Evolutionary conservation across 1,140 invertebrate genomes (phyloP).

Genomic region (Zophobas morio): DNA sequence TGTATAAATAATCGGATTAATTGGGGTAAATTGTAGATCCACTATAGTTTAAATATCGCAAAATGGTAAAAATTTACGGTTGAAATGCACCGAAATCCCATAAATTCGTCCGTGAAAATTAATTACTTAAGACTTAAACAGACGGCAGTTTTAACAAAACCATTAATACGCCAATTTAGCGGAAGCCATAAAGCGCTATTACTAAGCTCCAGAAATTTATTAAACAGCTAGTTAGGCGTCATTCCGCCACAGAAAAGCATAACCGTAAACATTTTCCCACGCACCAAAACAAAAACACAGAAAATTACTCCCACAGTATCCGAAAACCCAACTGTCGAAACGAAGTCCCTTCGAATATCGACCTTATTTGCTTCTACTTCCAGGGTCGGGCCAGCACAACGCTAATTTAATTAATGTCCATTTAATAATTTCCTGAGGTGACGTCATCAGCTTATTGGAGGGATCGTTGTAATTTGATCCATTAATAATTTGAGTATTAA

Average conservation of each 20-base stretch:
- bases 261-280: conserved; percentile 3
- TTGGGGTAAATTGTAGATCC: not conserved
- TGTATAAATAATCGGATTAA: too few relatives aligned
- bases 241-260: not conserved
- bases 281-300: not conserved
- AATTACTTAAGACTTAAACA: conserved; percentile 10
- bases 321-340: not conserved
- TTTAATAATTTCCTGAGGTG: too few relatives aligned
- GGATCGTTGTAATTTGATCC: too few relatives aligned
- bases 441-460: too few relatives aligned
- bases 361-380: conserved; percentile 1
- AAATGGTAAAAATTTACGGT: too few relatives aligned
- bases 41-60: not conserved
- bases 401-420: too few relatives aligned
- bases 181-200: conserved; percentile 36
- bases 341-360: not conserved
- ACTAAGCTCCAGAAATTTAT: conserved; percentile 35
- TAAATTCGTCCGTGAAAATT: conserved; percentile 16
- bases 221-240: conserved; percentile 14
- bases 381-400: too few relatives aligned
- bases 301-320: not conserved
- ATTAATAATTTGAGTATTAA: too few relatives aligned
- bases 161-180: conserved; percentile 33
- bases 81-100: not conserved
- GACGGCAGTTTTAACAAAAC: conserved; percentile 30